Evolutionary conservation across 2,888 invertebrate species (phyloP).

Genomic region (Ditylenchus weischeri): DNA sequence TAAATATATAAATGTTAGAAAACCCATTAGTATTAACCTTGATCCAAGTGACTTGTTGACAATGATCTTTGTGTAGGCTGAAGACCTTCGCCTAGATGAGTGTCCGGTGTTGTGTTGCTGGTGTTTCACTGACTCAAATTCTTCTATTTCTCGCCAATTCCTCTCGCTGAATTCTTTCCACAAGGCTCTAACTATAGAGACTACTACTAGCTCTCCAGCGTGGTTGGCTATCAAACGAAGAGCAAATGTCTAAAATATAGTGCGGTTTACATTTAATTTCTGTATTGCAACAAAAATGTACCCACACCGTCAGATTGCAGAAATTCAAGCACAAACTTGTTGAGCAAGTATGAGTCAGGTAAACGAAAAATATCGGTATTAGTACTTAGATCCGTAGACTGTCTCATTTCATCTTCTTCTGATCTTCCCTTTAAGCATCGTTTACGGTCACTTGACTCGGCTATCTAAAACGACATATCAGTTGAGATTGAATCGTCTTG

Average conservation of each 20-base stretch:
- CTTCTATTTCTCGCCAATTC: slow-evolving; percentile 55
- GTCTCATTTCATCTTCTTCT: slow-evolving; percentile 5
- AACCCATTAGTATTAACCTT: background rate
- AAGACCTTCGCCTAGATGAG: background rate
- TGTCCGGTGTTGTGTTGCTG: background rate
- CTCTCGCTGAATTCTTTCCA: slow-evolving; percentile 45
- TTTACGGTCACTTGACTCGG: slow-evolving; percentile 34
- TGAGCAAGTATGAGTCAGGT: slow-evolving; percentile 49
- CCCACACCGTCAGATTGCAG: slow-evolving; percentile 52
- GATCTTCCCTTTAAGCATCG: slow-evolving; percentile 18
- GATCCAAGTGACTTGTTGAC: background rate
- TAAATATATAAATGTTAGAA: background rate
- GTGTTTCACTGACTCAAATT: slow-evolving; percentile 23
- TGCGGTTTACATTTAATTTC: background rate
- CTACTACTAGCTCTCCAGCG: slow-evolving; percentile 48
- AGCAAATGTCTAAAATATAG: slow-evolving; percentile 46
- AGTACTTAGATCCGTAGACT: background rate
- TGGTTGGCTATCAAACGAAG: slow-evolving; percentile 57
- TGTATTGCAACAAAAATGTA: slow-evolving; percentile 6
- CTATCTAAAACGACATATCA: slow-evolving; percentile 23
- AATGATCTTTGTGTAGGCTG: background rate
- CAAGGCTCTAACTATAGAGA: slow-evolving; percentile 60
- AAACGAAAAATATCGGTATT: slow-evolving; percentile 25
- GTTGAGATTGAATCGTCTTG: background rate
- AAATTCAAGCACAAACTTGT: slow-evolving; percentile 49